Conservation (phyloP, 2,888 invertebrate genomes). For the Meiosimyza decipiens region DNA sequence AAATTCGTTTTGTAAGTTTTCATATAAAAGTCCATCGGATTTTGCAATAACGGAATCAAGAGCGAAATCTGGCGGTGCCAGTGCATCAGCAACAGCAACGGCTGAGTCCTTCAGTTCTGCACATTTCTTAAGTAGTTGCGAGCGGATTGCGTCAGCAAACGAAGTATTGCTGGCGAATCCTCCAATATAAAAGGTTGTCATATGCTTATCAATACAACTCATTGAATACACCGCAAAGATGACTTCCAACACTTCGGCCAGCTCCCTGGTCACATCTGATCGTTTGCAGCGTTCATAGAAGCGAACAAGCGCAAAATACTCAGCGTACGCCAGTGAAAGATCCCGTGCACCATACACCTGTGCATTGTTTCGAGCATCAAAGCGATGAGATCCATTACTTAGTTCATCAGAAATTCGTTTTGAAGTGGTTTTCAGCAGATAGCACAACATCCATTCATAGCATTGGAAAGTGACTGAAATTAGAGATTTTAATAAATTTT, state of each 20-base stretch:
- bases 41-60: slow-evolving; percentile 87
- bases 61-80: slow-evolving; percentile 91
- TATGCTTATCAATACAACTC: slow-evolving; percentile 75
- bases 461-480: slow-evolving; percentile 75
- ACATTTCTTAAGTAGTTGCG: slow-evolving; percentile 77
- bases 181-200: slow-evolving; percentile 77
- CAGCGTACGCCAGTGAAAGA: slow-evolving; percentile 82
- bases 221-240: slow-evolving; percentile 71
- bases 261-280: slow-evolving; percentile 58
- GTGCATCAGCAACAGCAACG: slow-evolving; percentile 82
- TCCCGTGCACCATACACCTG: slow-evolving; percentile 85
- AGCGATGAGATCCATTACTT: slow-evolving; percentile 73
- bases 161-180: slow-evolving; percentile 68
- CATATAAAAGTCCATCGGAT: slow-evolving; percentile 79
- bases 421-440: slow-evolving; percentile 78
- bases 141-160: slow-evolving; percentile 74
- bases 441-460: slow-evolving; percentile 87
- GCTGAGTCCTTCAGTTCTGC: slow-evolving; percentile 78
- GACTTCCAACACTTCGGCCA: slow-evolving; percentile 67
- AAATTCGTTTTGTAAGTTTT: slow-evolving; percentile 78
- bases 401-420: slow-evolving; percentile 71
- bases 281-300: slow-evolving; percentile 58
- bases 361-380: slow-evolving; percentile 81
- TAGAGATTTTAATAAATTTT: not conserved
- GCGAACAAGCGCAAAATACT: slow-evolving; percentile 71